phyloP scores from a whole-genome alignment of 1,140 invertebrate species.

The Ceratitis capitata region DNA sequence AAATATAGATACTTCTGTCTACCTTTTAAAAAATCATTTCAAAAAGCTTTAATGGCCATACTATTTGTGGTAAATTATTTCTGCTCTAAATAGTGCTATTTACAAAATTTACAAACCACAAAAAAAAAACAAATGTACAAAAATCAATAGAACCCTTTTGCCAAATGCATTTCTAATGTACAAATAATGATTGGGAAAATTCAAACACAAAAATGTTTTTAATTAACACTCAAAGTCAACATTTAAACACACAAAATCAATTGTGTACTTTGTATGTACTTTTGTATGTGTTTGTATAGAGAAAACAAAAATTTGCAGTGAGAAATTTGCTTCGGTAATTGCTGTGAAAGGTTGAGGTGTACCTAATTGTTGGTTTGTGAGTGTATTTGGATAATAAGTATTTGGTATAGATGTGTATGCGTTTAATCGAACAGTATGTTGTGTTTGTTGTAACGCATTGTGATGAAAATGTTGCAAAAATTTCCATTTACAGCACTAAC shows the following conservation, averaged over 20 bases:
- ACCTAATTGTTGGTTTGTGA: background rate
- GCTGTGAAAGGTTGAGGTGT: background rate
- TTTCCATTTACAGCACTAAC: background rate
- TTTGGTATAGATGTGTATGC: background rate
- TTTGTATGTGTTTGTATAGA: background rate
- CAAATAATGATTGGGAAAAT: background rate
- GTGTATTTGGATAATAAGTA: background rate
- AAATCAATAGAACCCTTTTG: background rate
- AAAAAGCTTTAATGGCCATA: background rate
- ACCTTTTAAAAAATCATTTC: no score
- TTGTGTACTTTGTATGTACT: background rate
- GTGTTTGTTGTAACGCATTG: background rate
- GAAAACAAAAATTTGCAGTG: background rate
- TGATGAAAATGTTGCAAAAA: background rate
- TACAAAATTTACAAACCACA: background rate
- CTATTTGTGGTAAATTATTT: background rate
- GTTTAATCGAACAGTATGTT: background rate
- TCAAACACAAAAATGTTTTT: slow-evolving; percentile 3
- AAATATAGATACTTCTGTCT: no score
- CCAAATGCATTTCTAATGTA: background rate
- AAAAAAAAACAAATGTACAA: background rate
- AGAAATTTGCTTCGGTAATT: background rate
- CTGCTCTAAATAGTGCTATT: background rate
- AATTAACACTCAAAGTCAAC: background rate
- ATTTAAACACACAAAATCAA: background rate